Conservation (phyloP, 2,113 vertebrate species). For the Turnix velox region DNA sequence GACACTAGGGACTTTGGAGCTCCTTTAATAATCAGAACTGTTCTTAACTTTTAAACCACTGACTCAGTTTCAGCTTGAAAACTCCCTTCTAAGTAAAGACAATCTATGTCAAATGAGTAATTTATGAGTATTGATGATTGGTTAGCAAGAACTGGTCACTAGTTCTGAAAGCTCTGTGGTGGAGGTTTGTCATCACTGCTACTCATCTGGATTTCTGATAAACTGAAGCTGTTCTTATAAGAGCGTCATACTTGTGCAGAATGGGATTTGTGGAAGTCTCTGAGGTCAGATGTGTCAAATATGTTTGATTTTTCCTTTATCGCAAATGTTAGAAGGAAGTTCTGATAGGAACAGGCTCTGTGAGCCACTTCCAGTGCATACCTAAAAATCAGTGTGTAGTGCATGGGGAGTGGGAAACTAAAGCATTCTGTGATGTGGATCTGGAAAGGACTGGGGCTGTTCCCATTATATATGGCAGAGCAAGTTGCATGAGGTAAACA, state of each 20-base stretch:
- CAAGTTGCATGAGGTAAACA: not conserved
- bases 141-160: not conserved
- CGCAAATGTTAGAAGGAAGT: not conserved
- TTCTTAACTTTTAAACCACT: not conserved
- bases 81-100: not conserved
- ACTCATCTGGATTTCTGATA: constrained; percentile 25
- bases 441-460: not conserved
- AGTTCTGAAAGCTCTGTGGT: not conserved
- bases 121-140: not conserved
- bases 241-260: not conserved
- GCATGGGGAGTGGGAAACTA: not conserved
- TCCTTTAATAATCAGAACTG: not conserved
- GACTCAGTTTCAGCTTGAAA: constrained; percentile 16
- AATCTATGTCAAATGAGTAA: not conserved
- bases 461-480: not conserved
- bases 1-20: not conserved
- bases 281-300: not conserved
- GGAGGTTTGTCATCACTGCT: not conserved
- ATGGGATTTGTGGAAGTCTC: not conserved
- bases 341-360: not conserved
- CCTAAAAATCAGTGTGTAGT: not conserved
- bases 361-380: fast-evolving
- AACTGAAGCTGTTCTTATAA: not conserved
- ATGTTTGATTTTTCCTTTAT: not conserved
- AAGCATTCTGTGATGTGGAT: not conserved